Evolutionary conservation across 2,888 invertebrate genomes (phyloP).

Genomic region (Adelphocoris suturalis): DNA sequence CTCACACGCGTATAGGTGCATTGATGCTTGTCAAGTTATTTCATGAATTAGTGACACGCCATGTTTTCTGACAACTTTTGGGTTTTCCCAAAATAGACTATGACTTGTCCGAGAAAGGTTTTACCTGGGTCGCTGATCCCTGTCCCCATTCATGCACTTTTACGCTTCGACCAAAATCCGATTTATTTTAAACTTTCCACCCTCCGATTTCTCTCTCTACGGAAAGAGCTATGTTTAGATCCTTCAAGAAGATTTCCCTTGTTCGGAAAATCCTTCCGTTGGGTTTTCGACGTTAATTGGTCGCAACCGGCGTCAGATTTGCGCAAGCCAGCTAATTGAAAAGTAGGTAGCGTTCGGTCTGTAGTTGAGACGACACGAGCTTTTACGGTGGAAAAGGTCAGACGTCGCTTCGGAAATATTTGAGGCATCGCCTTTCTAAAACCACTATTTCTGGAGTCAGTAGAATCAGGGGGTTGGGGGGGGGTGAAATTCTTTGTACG

Average conservation of each 20-base stretch:
- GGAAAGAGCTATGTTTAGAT: slow-evolving; percentile 32
- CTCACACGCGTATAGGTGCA: too few relatives aligned
- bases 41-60: too few relatives aligned
- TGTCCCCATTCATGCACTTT: not conserved
- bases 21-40: too few relatives aligned
- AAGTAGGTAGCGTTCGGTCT: not conserved
- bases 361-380: not conserved
- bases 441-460: not conserved
- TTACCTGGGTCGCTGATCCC: slow-evolving; percentile 7
- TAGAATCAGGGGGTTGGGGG: too few relatives aligned
- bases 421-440: not conserved
- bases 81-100: not conserved
- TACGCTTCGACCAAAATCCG: not conserved
- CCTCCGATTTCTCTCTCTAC: slow-evolving; percentile 32
- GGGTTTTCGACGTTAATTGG: slow-evolving; percentile 24
- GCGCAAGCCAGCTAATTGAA: slow-evolving; percentile 32
- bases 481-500: too few relatives aligned
- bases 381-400: not conserved
- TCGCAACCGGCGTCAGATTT: slow-evolving; percentile 37
- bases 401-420: not conserved
- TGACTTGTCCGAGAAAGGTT: slow-evolving; percentile 15
- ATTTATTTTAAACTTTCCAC: slow-evolving; percentile 34
- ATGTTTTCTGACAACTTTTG: not conserved
- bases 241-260: slow-evolving; percentile 35
- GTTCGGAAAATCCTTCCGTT: slow-evolving; percentile 14